Base-by-base conservation (phyloP, 2,797 vertebrate genomes). In the Pogonophryne albipinna region DNA sequence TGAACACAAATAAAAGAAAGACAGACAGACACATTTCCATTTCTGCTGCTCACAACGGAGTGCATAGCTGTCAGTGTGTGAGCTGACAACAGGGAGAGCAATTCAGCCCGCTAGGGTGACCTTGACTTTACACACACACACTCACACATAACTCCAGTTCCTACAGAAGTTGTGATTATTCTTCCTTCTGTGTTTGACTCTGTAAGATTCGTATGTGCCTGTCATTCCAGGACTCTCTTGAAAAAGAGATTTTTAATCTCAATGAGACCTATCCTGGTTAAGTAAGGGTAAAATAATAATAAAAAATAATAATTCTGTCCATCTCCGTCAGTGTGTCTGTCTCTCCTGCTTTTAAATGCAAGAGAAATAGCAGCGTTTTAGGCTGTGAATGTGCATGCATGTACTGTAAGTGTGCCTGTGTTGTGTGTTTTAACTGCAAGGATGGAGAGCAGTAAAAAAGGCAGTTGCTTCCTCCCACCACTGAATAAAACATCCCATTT, bases 401-500 rank as follows among this genome's bases (percentile, higher is more conserved):
- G 56, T 53, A 50, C 8, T 13, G 27, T 11, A n/a, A 45, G 55
- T 42, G 62, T 45, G 47, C 23, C 20, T 73, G 65, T 65, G 49
- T 72, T 55, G 10, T 34, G n/a, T 38, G 53, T 58, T 82, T 79
- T 81, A 79, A 84, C 63, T n/a, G 71, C 55, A 76, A 71, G 65
- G 56, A 60, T 57, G 59, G 78, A 87, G 85, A 88, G 75, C n/a
- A 3, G 63, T 13, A 66, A 34, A 76, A 73, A 85, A 81, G 64
- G 66, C 66, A 75, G 64, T 19, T 41, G 86, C 87, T 89, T 87
- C 83, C 76, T 86, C 58, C 78, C 80, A 82, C 61, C 79, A 79
- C 87, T 91, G 89, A 94, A 93, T 91, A 92, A 93, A 93, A 91
- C 88, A 90, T 90, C 80, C 84, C 87, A 90, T 91, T 91, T 90